These are phyloP conservation scores for Pedicia rivosa DNA, from an alignment of 2,888 invertebrate genomes.

Conservation along the genomic window DNA sequence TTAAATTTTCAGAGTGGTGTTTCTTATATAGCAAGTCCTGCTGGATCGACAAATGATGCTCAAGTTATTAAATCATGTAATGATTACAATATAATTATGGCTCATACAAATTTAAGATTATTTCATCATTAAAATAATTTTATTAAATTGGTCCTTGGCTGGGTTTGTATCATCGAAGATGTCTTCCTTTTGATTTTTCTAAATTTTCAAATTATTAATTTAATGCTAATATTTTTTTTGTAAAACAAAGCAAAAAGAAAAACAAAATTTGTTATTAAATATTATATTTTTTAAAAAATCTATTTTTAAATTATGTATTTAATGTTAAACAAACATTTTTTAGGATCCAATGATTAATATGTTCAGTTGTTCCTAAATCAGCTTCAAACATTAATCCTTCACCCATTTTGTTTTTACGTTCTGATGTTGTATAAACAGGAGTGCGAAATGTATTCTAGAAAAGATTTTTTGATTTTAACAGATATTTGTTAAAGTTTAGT, in stretches of 20 bases:
- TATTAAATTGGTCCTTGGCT: no score
- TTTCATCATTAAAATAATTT: slow-evolving; percentile 72
- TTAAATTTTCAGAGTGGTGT: slow-evolving; percentile 91
- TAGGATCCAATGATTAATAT: slow-evolving; percentile 76
- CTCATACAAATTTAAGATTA: slow-evolving; percentile 77
- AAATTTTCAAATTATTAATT: no score
- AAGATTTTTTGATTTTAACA: no score
- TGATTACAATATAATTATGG: slow-evolving; percentile 72
- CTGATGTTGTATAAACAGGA: slow-evolving; percentile 82
- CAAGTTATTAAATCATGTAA: slow-evolving; percentile 83
- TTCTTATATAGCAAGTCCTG: slow-evolving; percentile 79
- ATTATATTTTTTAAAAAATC: no score
- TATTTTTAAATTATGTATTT: no score
- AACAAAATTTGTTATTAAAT: no score
- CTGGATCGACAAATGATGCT: slow-evolving; percentile 87
- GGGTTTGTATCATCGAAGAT: no score
- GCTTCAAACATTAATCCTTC: slow-evolving; percentile 84
- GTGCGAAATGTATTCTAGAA: slow-evolving; percentile 74
- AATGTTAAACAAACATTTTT: slow-evolving; percentile 80
- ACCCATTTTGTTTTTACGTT: slow-evolving; percentile 79
- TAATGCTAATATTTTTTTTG: no score
- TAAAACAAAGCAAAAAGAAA: no score
- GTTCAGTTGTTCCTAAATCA: slow-evolving; percentile 65
- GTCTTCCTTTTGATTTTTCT: no score
- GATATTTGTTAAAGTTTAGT: no score